Conservation (phyloP, 92 coral and sea anemone species). For the Virgularia gustaviana region DNA sequence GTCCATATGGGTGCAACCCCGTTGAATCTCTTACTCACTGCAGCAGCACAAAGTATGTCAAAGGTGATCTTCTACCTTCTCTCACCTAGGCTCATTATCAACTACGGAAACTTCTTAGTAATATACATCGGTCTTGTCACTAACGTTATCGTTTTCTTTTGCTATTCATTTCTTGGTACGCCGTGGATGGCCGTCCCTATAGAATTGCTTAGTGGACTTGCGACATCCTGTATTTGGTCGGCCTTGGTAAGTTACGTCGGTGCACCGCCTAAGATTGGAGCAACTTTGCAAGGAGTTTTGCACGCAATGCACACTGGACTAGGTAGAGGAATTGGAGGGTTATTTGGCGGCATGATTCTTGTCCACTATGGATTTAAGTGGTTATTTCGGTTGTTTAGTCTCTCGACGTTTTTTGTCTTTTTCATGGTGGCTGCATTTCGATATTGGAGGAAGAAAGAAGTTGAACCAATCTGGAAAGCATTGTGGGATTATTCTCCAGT, state of each 20-base stretch:
- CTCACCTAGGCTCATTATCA: constrained; percentile 69
- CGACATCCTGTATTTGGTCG: constrained; percentile 81
- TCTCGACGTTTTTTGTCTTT: constrained; percentile 56
- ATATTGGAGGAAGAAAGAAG: constrained; percentile 7
- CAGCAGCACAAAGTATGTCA: constrained; percentile 76
- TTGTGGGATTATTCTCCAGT: constrained; percentile 37
- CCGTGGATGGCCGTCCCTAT: constrained; percentile 91
- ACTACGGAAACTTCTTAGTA: constrained; percentile 66
- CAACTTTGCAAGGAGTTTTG: constrained; percentile 86
- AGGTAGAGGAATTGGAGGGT: constrained; percentile 84
- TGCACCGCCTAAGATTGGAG: constrained; percentile 94
- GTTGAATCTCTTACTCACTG: constrained; percentile 71
- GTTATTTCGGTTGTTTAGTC: constrained; percentile 74
- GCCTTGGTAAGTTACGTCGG: constrained; percentile 84
- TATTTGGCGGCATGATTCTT: constrained; percentile 73
- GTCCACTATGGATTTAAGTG: constrained; percentile 54
- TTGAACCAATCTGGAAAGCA: constrained; percentile 21
- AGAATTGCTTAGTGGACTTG: constrained; percentile 75
- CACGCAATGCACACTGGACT: constrained; percentile 82
- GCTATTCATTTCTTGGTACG: constrained; percentile 70
- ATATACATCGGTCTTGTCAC: constrained; percentile 62
- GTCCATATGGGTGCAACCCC: constrained; percentile 85
- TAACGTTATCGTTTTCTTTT: constrained; percentile 71
- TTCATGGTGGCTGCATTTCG: constrained; percentile 14
- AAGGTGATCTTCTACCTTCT: constrained; percentile 64